Percentiles rank a stretch among this genome's conserved stretches.
phyloP scores from a whole-genome alignment of 2,113 vertebrate genomes.

The Psammodynastes pulverulentus region DNA sequence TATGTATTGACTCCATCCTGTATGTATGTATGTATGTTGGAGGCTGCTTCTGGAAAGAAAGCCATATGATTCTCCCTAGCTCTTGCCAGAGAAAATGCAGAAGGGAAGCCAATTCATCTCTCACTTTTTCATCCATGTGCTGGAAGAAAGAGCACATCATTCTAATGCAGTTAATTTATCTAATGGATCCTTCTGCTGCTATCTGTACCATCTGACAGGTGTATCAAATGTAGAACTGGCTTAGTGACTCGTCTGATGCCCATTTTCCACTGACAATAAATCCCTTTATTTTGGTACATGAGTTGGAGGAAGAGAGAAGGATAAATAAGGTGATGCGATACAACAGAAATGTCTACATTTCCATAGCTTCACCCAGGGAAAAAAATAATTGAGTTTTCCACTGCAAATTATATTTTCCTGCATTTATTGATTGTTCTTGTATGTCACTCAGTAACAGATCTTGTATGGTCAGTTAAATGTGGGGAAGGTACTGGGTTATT shows the following conservation, averaged over 20 bases:
- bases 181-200: background rate
- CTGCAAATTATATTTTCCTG: background rate
- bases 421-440: background rate
- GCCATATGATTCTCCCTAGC: background rate
- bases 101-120: background rate
- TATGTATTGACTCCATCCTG: background rate
- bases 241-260: background rate
- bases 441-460: background rate
- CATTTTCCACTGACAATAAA: background rate
- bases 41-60: background rate
- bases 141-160: background rate
- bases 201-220: background rate
- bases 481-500: background rate
- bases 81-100: background rate
- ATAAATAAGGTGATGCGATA: background rate
- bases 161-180: background rate
- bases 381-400: background rate
- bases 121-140: background rate
- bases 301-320: background rate
- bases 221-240: background rate
- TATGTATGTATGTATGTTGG: background rate
- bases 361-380: background rate
- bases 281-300: background rate
- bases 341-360: background rate
- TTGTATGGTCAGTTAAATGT: background rate